phyloP scores from a whole-genome alignment of 2,113 vertebrate genomes.

The Dasyornis broadbenti region DNA sequence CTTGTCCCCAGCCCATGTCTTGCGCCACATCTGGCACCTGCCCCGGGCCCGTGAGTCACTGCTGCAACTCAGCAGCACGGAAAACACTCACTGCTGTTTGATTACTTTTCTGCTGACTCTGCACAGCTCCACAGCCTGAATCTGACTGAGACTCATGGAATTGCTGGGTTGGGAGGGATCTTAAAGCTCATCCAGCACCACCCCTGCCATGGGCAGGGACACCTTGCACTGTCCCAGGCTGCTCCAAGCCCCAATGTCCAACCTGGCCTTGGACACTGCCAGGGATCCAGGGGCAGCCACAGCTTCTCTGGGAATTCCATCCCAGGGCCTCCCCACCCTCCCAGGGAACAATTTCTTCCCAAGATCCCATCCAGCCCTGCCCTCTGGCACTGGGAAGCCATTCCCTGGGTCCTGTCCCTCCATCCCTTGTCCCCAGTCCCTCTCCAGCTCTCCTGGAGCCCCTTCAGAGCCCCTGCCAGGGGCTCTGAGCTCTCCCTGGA shows the following conservation, averaged over 20 bases:
- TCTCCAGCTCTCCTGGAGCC: not conserved
- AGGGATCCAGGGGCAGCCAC: not conserved
- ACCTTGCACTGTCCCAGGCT: not conserved
- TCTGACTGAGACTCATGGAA: not conserved
- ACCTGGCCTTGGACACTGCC: not conserved
- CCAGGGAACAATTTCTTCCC: not conserved
- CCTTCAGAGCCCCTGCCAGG: not conserved
- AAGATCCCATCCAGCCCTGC: rapidly evolving
- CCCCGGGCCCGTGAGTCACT: not conserved
- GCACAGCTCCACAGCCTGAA: not conserved
- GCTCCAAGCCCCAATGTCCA: not conserved
- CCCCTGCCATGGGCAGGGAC: not conserved
- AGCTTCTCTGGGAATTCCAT: not conserved
- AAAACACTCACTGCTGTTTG: not conserved
- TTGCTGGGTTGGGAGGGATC: not conserved
- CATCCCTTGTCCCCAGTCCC: rapidly evolving
- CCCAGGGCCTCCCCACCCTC: not conserved
- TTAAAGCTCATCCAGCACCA: rapidly evolving
- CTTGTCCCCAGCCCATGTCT: not conserved
- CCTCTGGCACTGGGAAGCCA: rapidly evolving
- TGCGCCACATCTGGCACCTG: not conserved
- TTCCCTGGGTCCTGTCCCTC: rapidly evolving
- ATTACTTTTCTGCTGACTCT: not conserved
- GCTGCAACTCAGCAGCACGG: not conserved
- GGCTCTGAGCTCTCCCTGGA: not conserved